Conservation (phyloP, 2,797 vertebrate genomes). For the Philypnodon macrostomus region DNA sequence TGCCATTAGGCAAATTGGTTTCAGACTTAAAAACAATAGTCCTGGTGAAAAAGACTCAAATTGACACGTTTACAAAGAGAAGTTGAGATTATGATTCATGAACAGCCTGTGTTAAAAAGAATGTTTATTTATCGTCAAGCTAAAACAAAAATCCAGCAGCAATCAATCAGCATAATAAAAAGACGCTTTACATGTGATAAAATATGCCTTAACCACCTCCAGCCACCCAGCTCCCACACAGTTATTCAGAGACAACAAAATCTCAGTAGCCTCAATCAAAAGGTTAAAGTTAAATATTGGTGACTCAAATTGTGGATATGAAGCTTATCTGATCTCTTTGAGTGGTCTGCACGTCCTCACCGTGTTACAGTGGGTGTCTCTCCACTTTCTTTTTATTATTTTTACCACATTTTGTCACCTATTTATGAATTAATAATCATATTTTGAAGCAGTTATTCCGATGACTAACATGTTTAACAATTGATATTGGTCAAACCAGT, state of each 20-base stretch:
- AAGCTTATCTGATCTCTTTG: no score
- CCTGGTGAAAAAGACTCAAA: not conserved
- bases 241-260: not conserved
- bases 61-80: not conserved
- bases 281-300: no score
- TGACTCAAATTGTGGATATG: no score
- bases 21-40: not conserved
- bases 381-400: no score
- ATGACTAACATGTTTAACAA: no score
- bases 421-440: no score
- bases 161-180: not conserved
- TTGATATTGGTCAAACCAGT: no score
- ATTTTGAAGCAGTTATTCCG: no score
- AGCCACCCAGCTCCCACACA: not conserved
- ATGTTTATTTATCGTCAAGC: not conserved
- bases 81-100: not conserved
- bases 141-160: not conserved
- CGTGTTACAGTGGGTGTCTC: no score
- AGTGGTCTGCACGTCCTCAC: no score
- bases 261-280: not conserved
- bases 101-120: not conserved
- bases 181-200: not conserved
- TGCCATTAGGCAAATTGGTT: not conserved
- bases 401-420: no score
- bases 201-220: slow-evolving; percentile 1